These are phyloP conservation scores for Plestiodon gilberti DNA, from an alignment of 2,113 vertebrate genomes.

Conservation along the genomic window DNA sequence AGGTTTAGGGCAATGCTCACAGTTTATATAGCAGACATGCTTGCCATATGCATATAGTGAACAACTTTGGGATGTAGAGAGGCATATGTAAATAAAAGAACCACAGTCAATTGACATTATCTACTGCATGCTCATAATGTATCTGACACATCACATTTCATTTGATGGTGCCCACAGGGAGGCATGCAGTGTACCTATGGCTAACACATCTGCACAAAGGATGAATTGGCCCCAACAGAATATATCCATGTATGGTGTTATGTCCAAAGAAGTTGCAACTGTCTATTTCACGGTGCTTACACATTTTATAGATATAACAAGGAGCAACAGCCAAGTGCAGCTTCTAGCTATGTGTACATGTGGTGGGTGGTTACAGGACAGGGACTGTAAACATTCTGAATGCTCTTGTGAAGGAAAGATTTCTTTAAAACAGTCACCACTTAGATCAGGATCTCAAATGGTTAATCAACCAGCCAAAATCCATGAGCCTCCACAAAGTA, in stretches of 20 bases:
- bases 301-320: background rate
- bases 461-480: background rate
- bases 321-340: background rate
- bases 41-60: background rate
- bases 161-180: background rate
- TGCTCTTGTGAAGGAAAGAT: background rate
- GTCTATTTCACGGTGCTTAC: background rate
- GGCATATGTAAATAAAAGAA: background rate
- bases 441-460: background rate
- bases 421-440: background rate
- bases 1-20: background rate
- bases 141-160: background rate
- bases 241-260: background rate
- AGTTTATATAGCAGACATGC: background rate
- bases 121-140: too few relatives aligned
- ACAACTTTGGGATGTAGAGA: background rate
- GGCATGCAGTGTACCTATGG: too few relatives aligned
- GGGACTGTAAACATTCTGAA: background rate
- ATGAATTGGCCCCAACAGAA: background rate
- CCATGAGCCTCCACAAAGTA: background rate
- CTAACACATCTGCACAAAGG: background rate
- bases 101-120: background rate
- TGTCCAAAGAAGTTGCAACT: background rate
- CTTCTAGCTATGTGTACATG: background rate
- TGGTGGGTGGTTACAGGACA: background rate